phyloP scores from a whole-genome alignment of 2,113 vertebrate species.

The Prietella phreatophila region DNA sequence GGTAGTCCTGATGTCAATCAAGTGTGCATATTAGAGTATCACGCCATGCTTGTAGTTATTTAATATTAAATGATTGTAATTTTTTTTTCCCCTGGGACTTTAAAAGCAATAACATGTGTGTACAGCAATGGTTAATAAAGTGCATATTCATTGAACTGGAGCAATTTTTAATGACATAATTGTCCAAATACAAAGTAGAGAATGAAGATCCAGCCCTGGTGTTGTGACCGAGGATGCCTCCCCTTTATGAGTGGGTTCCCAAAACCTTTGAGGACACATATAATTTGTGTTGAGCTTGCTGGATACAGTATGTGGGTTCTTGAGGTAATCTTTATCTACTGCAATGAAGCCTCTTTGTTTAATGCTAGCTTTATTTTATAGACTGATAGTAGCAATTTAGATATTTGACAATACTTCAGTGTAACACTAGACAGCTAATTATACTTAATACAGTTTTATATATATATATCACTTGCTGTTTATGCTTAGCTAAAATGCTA shows the following conservation, averaged over 20 bases:
- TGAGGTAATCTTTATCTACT: background rate
- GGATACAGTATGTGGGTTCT: background rate
- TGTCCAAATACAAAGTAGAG: background rate
- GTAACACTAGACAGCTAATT: background rate
- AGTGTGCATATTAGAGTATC: background rate
- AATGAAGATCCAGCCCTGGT: background rate
- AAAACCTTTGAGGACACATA: background rate
- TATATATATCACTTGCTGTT: background rate
- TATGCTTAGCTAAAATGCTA: background rate
- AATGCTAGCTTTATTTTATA: background rate
- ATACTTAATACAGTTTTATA: background rate
- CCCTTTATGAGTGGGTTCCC: background rate
- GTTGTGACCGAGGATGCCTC: background rate
- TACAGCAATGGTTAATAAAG: background rate
- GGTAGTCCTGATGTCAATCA: constrained; percentile 13
- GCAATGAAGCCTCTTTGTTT: background rate
- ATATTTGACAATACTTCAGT: background rate
- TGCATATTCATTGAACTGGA: background rate
- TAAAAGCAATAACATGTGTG: background rate
- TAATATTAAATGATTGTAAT: constrained; percentile 2
- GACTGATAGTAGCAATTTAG: background rate
- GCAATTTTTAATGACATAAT: background rate
- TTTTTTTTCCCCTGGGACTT: background rate
- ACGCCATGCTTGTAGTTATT: background rate
- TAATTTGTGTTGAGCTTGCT: background rate